Evolutionary conservation across 2,797 vertebrate genomes (phyloP), one percentile per base, ranked within the genome.

Genomic region (Australoheros facetus): DNA sequence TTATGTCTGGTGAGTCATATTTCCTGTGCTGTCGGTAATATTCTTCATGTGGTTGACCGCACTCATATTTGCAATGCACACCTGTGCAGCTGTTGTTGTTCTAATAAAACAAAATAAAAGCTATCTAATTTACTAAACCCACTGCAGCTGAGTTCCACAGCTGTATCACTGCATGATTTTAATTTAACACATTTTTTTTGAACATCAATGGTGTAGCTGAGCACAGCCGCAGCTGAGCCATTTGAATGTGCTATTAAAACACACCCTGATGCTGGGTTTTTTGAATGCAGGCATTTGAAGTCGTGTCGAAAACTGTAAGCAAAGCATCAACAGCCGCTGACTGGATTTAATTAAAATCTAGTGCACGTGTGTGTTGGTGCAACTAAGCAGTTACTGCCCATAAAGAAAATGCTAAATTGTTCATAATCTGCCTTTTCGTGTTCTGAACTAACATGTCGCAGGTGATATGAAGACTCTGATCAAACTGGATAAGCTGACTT

Each of bases 241-340:
- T 75, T 83, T 74, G 6, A 82, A 56, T 69, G 34, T 45, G 3
- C 71, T 83, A 74, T 86, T 90, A 85, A 23, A 66, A 73, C n/a
- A 73, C n/a, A 37, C 37, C 37, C 62, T 60, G 59, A 83, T 73
- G 62, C 75, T 69, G 60, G 2, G 39, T 74, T 78, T 55, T 72
- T 82, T 73, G 73, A 78, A 78, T 62, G 30, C 48, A 73, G 54
- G 45, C 34, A 71, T 85, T 74, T 82, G 66, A 62, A 73, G 58
- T 56, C 76, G 16, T 80, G 28, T 71, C 71, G 54, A 58, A 59
- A 83, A 73, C 72, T 74, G 37, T 72, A 77, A 80, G 66, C 17
- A 4, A 74, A 78, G 34, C 37, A 3, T 70, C 23, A 45, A 16
- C 16, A 28, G 26, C 71, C 7, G n/a, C 19, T 26, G 17, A 55